Evolutionary conservation across 2,888 invertebrate genomes (phyloP), one percentile per base, ranked within the genome.

Genomic region (Sminthurinus aureus): DNA sequence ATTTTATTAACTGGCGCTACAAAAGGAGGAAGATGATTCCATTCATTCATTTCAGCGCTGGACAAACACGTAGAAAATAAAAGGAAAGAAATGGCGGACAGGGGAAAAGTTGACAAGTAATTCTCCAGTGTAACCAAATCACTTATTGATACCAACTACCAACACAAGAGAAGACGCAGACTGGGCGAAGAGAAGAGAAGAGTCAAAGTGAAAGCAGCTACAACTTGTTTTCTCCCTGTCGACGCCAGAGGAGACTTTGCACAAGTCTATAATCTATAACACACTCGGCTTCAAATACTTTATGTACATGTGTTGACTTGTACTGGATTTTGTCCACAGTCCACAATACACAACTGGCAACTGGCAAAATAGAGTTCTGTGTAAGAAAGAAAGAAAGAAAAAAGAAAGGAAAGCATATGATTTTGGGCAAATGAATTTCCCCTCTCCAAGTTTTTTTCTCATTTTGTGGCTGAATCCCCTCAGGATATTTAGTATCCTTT

Each of bases 91-190:
- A 79, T 15, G 15, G 20, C 18, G 69, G 69, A 51, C 50, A 50
- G 79, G 26, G 69, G 77, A 77, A 82, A 83, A 79, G 77, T 74
- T 83, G 83, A 79, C 79, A 83, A 66, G 77, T 18, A 77, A 84
- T 83, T 84, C 84, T 83, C 84, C 13, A 58, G 81, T 58, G 84
- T 80, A 83, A 84, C 81, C 76, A 83, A 83, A 84, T 84, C 83
- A 83, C 82, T 84, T 84, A 84, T 84, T 84, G 84, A 84, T 84
- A 84, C 83, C 83, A 84, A 84, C 84, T 71, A 38, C 38, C 38
- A 38, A 38, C 1, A 38, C 38, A 38, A 6, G 6, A 38, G 38
- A 38, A 6, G 6, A 6, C 38, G 6, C 38, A 38, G n/a, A n/a
- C n/a, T n/a, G n/a, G n/a, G n/a, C n/a, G n/a, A n/a, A n/a, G n/a